Evolutionary conservation across 2,113 vertebrate genomes (phyloP).

Genomic region (Clarias batrachus): DNA sequence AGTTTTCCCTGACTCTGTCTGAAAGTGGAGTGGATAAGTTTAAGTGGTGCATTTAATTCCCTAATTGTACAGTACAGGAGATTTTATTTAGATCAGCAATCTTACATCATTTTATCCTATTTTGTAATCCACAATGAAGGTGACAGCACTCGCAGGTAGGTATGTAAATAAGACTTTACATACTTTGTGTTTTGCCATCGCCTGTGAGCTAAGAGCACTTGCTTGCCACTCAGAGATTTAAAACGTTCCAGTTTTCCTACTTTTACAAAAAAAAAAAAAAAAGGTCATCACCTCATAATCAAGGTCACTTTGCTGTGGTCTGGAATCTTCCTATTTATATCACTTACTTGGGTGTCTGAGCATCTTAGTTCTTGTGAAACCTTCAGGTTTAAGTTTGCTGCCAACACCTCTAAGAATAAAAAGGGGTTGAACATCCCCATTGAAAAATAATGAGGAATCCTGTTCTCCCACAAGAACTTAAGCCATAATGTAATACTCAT

Average conservation of each 20-base stretch:
- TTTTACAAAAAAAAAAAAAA: slow-evolving; percentile 24
- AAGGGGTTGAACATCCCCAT: slow-evolving; percentile 78
- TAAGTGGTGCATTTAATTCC: background rate
- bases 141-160: background rate
- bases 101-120: background rate
- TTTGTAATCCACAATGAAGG: background rate
- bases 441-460: slow-evolving; percentile 95
- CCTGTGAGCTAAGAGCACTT: background rate
- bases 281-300: slow-evolving; percentile 29
- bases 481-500: slow-evolving; percentile 60
- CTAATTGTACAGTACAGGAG: background rate
- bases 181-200: background rate
- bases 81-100: background rate
- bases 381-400: slow-evolving; percentile 64
- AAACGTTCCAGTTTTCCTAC: slow-evolving; percentile 17
- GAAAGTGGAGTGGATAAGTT: no score
- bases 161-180: slow-evolving; percentile 1
- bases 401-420: slow-evolving; percentile 45
- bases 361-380: slow-evolving; percentile 56
- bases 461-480: slow-evolving; percentile 67
- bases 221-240: background rate
- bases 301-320: slow-evolving; percentile 52
- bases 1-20: background rate
- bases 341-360: slow-evolving; percentile 68
- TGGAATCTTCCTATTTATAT: slow-evolving; percentile 42